A percentile compares a stretch with the other conserved stretches of the same genome.
These are phyloP conservation scores for Hippocampus barbouri DNA, from an alignment of 2,113 vertebrate species.

Conservation along the genomic window DNA sequence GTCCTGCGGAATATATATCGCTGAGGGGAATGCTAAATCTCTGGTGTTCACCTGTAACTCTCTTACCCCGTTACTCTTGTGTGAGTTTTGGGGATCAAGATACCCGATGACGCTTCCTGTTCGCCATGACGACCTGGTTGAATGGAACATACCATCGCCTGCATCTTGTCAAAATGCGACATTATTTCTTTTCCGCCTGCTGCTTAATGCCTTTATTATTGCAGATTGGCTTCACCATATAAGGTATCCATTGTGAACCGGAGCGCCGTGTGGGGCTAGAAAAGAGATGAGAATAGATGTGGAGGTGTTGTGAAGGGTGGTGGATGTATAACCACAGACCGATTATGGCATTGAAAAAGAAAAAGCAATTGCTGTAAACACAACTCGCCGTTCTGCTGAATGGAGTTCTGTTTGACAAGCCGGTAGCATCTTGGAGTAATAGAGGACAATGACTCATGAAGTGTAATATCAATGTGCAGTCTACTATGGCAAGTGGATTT, in stretches of 20 bases:
- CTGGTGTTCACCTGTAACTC: neutral
- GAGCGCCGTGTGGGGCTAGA: conserved; percentile 44
- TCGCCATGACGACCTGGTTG: conserved; percentile 62
- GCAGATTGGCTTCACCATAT: conserved; percentile 70
- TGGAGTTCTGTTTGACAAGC: neutral
- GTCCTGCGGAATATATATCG: conserved; percentile 71
- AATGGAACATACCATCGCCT: conserved; percentile 55
- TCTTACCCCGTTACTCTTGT: neutral
- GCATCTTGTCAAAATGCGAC: conserved; percentile 70
- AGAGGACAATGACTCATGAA: neutral
- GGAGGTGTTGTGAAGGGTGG: conserved; percentile 19
- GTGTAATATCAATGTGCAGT: neutral
- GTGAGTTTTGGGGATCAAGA: conserved; percentile 54
- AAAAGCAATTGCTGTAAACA: neutral
- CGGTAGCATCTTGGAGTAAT: neutral
- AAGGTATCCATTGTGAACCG: conserved; percentile 71
- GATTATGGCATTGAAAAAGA: too few species aligned
- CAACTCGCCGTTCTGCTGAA: neutral
- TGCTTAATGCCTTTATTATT: conserved; percentile 77
- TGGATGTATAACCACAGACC: neutral
- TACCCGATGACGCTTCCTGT: conserved; percentile 22
- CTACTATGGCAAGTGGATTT: neutral
- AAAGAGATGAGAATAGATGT: conserved; percentile 26
- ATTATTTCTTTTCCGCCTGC: conserved; percentile 55
- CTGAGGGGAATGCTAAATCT: conserved; percentile 35